Evolutionary conservation across 2,797 vertebrate genomes (phyloP), one percentile per base, ranked within the genome.

Genomic region (Smutsia gigantea): DNA sequence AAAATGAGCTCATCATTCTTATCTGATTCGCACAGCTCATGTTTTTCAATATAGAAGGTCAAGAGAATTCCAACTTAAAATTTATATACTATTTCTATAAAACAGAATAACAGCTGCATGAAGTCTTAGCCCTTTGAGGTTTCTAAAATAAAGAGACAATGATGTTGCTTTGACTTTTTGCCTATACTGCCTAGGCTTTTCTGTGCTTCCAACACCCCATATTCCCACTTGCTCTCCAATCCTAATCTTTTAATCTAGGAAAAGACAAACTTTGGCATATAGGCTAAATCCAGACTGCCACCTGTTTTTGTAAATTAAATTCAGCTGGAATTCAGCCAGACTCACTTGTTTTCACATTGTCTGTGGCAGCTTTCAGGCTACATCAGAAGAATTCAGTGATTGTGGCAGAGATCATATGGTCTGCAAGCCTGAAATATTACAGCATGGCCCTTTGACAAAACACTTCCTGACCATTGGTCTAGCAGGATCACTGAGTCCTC

Each of bases 1-100:
- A 61, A 84, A 81, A 71, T 95, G 81, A 97, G 63, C 34, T 75
- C 69, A 46, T 68, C n/a, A 53, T 93, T 86, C 63, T 69, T 78
- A 68, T 42, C 61, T 84, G 55, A 64, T 59, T 71, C 19, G 39
- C 34, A 64, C 21, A 92, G 57, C 7, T 95, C 68, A 29, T 59
- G 31, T 75, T 86, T 88, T 85, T 82, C 72, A 61, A 19, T 63
- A 46, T 57, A 68, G 61, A 92, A 92, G 61, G 77, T 81, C 39
- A 77, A 68, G 49, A 77, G 13, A 61, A 81, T 78, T 78, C 13
- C 25, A 0, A 51, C n/a, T 31, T 55, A 55, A 96, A 81, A 83
- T 46, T 7, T 39, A 78, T 7, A 77, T 31, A 59, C 19, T 83
- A 25, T 94, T 66, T 90, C 51, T 78, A 9, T 59, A 69, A 94